A percentile compares a stretch with the other conserved stretches of the same genome.
Conservation (phyloP, 2,797 vertebrate genomes). For the Periparus ater region DNA sequence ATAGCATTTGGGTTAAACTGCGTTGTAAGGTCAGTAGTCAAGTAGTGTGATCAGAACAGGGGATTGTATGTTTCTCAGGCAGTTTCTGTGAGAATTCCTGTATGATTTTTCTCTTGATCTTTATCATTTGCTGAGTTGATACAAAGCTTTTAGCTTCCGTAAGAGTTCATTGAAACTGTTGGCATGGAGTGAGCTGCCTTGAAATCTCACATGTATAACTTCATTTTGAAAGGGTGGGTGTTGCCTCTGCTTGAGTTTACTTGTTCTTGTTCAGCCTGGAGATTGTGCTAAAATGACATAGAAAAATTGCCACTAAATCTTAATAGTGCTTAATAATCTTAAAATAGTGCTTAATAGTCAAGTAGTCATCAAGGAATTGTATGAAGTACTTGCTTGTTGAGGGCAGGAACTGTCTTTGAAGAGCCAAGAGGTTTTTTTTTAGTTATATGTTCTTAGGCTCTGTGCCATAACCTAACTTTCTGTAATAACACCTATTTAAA, state of each 20-base stretch:
- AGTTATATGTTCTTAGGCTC: background rate
- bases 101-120: background rate
- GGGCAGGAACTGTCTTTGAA: background rate
- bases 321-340: too few species aligned
- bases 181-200: background rate
- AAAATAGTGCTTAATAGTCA: too few species aligned
- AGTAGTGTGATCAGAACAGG: background rate
- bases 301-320: background rate
- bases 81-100: background rate
- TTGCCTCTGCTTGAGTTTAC: background rate
- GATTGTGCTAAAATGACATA: background rate
- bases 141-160: background rate
- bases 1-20: background rate
- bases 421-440: background rate
- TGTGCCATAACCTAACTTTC: background rate
- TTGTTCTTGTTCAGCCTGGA: background rate
- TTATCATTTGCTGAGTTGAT: background rate
- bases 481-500: background rate
- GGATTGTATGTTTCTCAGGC: background rate
- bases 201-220: background rate
- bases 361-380: background rate
- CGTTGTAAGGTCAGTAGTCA: background rate
- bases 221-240: background rate
- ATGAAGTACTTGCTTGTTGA: background rate
- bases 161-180: background rate